These are phyloP conservation scores for Agelas oroides DNA, from an alignment of 37 sponge, comb jelly and placozoan species.

Conservation along the genomic window DNA sequence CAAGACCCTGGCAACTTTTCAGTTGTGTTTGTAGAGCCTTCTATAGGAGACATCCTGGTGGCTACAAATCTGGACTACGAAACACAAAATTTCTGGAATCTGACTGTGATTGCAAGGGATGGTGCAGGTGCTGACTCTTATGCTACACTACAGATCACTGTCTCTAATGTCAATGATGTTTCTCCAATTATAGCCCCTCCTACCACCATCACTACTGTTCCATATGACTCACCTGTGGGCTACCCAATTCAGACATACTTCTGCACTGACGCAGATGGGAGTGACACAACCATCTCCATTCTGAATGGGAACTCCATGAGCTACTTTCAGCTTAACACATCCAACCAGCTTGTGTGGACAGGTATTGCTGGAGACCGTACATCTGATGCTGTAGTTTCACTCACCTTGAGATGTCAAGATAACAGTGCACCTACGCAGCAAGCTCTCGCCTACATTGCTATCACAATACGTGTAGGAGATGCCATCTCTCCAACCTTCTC, in stretches of 20 bases:
- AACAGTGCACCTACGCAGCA: background rate
- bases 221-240: slow-evolving; percentile 11
- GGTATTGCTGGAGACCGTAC: background rate
- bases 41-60: slow-evolving; percentile 48
- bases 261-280: slow-evolving; percentile 55
- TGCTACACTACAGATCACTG: slow-evolving; percentile 32
- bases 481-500: slow-evolving; percentile 1
- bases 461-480: background rate
- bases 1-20: slow-evolving; percentile 49
- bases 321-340: slow-evolving; percentile 41
- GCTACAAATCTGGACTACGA: slow-evolving; percentile 69
- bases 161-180: slow-evolving; percentile 60
- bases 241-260: slow-evolving; percentile 46
- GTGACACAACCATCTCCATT: slow-evolving; percentile 36
- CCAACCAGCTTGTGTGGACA: slow-evolving; percentile 50
- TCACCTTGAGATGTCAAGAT: slow-evolving; percentile 35
- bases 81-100: slow-evolving; percentile 29
- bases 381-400: slow-evolving; percentile 24
- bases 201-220: slow-evolving; percentile 9
- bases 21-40: slow-evolving; percentile 52
- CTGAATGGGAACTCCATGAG: slow-evolving; percentile 24
- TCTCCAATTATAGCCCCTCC: slow-evolving; percentile 52
- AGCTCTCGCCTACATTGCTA: slow-evolving; percentile 16
- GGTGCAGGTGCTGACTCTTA: slow-evolving; percentile 47
- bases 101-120: slow-evolving; percentile 64